Conservation (phyloP, 2,113 vertebrate species). For the Gopherus flavomarginatus region DNA sequence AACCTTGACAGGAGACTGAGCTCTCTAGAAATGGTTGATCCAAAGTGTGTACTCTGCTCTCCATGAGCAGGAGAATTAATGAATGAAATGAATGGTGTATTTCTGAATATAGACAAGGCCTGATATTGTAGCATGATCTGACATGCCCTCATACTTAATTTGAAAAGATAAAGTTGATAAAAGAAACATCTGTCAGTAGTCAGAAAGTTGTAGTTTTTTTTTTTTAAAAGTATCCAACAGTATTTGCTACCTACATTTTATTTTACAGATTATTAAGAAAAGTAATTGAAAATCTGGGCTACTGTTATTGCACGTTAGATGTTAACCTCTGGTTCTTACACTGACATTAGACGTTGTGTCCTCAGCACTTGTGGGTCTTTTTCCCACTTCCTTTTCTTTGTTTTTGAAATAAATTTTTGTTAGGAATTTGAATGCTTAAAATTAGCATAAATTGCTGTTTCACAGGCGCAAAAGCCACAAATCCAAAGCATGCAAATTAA, state of each 20-base stretch:
- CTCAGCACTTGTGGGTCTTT: not conserved
- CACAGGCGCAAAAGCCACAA: not conserved
- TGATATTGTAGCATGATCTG: not conserved
- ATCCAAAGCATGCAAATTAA: not conserved
- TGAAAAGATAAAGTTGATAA: not conserved
- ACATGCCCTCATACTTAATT: not conserved
- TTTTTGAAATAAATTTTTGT: not conserved
- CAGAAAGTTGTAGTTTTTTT: not conserved
- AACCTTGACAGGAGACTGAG: not conserved
- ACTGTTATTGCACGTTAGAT: not conserved
- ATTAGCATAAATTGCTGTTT: not conserved
- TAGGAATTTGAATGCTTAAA: not conserved
- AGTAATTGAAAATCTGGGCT: not conserved
- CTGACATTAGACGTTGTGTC: not conserved
- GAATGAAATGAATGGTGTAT: not conserved
- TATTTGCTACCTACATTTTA: not conserved
- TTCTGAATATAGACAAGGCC: not conserved
- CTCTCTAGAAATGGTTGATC: not conserved
- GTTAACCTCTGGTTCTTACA: constrained; percentile 3
- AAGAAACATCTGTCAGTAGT: constrained; percentile 12
- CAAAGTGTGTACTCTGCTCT: not conserved
- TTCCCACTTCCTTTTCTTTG: not conserved
- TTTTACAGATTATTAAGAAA: not conserved
- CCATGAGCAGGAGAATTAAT: not conserved
- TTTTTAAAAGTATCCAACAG: not conserved